A percentile compares a stretch with the other conserved stretches of the same genome.
phyloP scores from a whole-genome alignment of 2,797 vertebrate genomes.

The Pantherophis alleghaniensis region DNA sequence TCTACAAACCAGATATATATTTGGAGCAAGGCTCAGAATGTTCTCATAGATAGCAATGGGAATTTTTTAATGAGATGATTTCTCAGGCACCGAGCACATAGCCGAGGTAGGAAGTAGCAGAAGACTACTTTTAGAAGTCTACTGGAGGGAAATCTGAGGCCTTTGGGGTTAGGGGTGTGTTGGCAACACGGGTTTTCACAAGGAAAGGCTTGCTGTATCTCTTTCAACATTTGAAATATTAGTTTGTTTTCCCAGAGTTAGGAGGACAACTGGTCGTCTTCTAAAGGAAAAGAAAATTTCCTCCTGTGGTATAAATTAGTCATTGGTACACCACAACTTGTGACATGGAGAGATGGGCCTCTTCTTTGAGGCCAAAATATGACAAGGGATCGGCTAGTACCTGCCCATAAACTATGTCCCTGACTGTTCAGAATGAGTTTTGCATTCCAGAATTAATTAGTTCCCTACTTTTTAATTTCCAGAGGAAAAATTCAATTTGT shows the following conservation, averaged over 20 bases:
- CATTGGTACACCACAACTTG: neutral
- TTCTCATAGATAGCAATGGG: neutral
- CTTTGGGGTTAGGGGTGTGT: neutral
- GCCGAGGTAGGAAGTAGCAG: neutral
- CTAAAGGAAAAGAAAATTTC: neutral
- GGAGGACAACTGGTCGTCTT: neutral
- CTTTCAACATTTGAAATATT: neutral
- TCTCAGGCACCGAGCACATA: neutral
- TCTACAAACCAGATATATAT: neutral
- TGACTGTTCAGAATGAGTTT: slow-evolving; percentile 16
- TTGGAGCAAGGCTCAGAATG: slow-evolving; percentile 1
- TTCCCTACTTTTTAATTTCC: slow-evolving; percentile 37
- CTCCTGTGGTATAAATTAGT: neutral
- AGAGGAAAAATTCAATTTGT: slow-evolving; percentile 19
- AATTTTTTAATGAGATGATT: neutral
- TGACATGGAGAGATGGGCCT: neutral
- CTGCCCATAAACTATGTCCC: slow-evolving; percentile 13
- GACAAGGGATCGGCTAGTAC: neutral
- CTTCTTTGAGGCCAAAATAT: neutral
- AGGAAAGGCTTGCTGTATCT: neutral
- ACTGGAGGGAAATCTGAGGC: neutral
- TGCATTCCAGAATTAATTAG: slow-evolving; percentile 25
- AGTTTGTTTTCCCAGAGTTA: neutral
- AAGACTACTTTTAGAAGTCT: neutral
- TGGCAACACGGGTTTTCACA: neutral